phyloP scores from a whole-genome alignment of 2,797 vertebrate species.

The Enteromius trimaculatus region DNA sequence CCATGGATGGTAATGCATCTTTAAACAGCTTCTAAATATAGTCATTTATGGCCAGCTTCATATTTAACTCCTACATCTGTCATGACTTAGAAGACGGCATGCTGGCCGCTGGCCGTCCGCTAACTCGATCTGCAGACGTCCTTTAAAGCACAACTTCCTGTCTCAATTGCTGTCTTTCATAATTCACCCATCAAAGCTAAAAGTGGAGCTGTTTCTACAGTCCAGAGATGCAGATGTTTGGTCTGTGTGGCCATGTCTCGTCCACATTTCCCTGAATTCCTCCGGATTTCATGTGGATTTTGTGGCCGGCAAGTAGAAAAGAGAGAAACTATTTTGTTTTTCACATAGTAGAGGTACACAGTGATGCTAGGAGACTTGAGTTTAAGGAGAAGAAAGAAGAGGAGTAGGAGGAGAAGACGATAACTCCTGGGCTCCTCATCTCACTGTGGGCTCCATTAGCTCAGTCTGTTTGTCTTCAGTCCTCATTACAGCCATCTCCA shows the following conservation, averaged over 20 bases:
- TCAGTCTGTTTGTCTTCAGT: slow-evolving; percentile 33
- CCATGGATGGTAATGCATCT: slow-evolving; percentile 83
- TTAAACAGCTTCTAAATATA: slow-evolving; percentile 83
- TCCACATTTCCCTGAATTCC: slow-evolving; percentile 29
- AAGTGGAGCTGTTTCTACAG: slow-evolving; percentile 43
- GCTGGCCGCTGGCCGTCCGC: slow-evolving; percentile 66
- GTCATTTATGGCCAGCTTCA: slow-evolving; percentile 79
- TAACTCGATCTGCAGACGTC: slow-evolving; percentile 63
- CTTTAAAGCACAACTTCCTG: slow-evolving; percentile 53
- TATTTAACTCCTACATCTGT: slow-evolving; percentile 84
- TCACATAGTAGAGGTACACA: slow-evolving; percentile 19
- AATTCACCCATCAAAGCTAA: slow-evolving; percentile 54
- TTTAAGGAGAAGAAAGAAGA: neutral
- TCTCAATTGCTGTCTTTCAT: slow-evolving; percentile 52
- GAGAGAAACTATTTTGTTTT: slow-evolving; percentile 10
- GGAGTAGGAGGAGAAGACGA: slow-evolving; percentile 1
- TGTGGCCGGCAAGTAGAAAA: neutral
- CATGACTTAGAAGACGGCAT: slow-evolving; percentile 69
- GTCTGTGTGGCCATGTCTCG: slow-evolving; percentile 22
- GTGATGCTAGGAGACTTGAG: neutral
- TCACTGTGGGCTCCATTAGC: slow-evolving; percentile 37
- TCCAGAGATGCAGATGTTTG: slow-evolving; percentile 50
- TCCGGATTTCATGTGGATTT: slow-evolving; percentile 3
- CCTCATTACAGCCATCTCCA: slow-evolving; percentile 30
- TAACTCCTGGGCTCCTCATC: slow-evolving; percentile 25